A percentile compares a stretch with the other conserved stretches of the same genome.
Conservation (phyloP, 2,888 invertebrate genomes). For the Himalopsyche japonica region DNA sequence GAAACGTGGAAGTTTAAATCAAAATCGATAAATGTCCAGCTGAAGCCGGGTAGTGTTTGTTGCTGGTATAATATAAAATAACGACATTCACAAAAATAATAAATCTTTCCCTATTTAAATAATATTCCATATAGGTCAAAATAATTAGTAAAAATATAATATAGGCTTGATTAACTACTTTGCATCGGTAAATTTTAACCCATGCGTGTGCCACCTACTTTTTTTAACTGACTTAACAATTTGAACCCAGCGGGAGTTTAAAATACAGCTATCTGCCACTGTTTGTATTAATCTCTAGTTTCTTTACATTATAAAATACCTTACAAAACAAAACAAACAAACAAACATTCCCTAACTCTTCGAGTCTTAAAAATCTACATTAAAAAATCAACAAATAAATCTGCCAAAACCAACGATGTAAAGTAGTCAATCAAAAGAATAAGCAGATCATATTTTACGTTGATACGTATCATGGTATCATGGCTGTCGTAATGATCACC, state of each 20-base stretch:
- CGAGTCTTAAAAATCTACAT: background rate
- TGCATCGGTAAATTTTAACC: too few relatives aligned
- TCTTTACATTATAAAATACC: background rate
- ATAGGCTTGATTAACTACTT: too few relatives aligned
- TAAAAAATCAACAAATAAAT: background rate
- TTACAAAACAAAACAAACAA: background rate
- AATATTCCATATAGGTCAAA: too few relatives aligned
- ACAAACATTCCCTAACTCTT: background rate
- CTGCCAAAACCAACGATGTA: background rate
- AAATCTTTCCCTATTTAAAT: too few relatives aligned
- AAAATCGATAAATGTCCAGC: too few relatives aligned
- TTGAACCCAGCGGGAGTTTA: background rate
- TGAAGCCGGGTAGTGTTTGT: too few relatives aligned
- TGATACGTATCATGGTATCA: slow-evolving; percentile 30
- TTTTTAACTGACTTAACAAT: too few relatives aligned
- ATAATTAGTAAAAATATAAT: too few relatives aligned
- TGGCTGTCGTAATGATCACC: slow-evolving; percentile 21
- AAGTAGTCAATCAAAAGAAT: background rate
- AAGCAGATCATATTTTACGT: slow-evolving; percentile 24
- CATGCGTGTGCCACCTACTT: too few relatives aligned
- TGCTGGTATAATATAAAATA: too few relatives aligned
- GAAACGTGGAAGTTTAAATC: too few relatives aligned
- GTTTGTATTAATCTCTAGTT: background rate
- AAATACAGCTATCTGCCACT: background rate
- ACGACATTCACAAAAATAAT: too few relatives aligned